Base-by-base conservation (phyloP, 2,797 vertebrate species). In the Peromyscus eremicus region DNA sequence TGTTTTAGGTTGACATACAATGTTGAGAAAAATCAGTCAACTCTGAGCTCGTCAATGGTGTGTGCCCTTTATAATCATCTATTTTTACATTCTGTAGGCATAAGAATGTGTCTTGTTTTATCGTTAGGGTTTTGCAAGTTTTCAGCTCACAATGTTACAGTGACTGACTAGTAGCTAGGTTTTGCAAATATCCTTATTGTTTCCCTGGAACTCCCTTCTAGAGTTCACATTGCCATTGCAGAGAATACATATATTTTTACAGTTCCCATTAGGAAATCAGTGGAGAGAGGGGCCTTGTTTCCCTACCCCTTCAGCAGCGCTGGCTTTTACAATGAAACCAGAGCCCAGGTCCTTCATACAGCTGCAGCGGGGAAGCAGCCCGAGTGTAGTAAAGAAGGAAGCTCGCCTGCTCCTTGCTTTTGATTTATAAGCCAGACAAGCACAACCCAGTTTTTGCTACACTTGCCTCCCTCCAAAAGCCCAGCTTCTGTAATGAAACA, bases 401-500 rank as follows among this genome's bases (percentile, higher is more conserved):
- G 85, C 11, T 23, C 68, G 14, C 75, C 21, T 25, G 5, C 2
- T 84, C 25, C 40, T 83, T 83, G 60, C 17, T 66, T 66, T 55
- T n/a, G 8, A 89, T 95, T 91, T 91, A 77, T 79, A 95, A 94
- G 34, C 79, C 94, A 92, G 73, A 68, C 79, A 92, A 96, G 27
- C 23, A 25, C 32, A 68, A 68, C 14, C 19, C n/a, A 88, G 52
- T 52, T 84, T 70, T 93, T 90, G 73, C 25, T 92, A 4, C 19
- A 32, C 46, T 95, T 83, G 66, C 62, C 62, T 83, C 76, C 75
- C 79, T 55, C 75, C 55, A 89, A 90, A 79, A 70, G 40, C 87
- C 82, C 57, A 92, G 92, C 87, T 96, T 89, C 91, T 93, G 76
- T 89, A 94, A 73, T 76, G 92, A 90, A 96, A 93, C 55, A 95